Evolutionary conservation across 37 sponge, comb jelly and placozoan species (phyloP), one percentile per base, ranked within the genome.

Genomic region (Diacarnus erythraeanus): DNA sequence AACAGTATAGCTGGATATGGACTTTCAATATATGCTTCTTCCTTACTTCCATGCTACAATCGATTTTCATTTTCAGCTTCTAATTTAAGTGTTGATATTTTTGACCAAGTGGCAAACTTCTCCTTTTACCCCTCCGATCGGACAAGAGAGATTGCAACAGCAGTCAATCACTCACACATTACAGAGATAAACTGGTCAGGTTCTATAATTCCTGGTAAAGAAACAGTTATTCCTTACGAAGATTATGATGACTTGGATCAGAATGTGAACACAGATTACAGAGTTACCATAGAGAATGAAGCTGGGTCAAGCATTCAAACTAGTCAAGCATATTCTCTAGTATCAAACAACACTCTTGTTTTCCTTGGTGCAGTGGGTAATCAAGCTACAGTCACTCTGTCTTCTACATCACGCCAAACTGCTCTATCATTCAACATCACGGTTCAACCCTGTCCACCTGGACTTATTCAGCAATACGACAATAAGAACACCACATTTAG

Each of bases 11-110:
- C 37, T 8, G 6, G 72, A 22, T 33, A 75, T 31, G 75, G 75
- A 12, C 58, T 57, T 38, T 75, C 75, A 6, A 57, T 75, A 57
- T 75, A 75, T 57, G 38, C 59, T 12, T 34, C 75, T 35, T 57
- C 75, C 9, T 30, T 75, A 38, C 75, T 12, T 18, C 75, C 75
- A 34, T 75, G 75, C 75, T 75, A 57, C 37, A 75, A 57, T 33
- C 33, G 58, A 1, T 75, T 56, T 30, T 8, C 3, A 10, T 29
- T 54, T 26, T 33, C 33, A 35, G 36, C 58, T n/a, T 2, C 59
- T 20, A 57, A 57, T 30, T 10, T 57, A 57, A n/a, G 9, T 75
- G 8, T 27, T 57, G 59, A 75, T 30, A 57, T 75, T 12, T 75
- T 75, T 30, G 33, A 31, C 38, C 36, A 57, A 57, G 23, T 75